These are phyloP conservation scores for Greenwoodochromis staneri DNA, from an alignment of 2,113 vertebrate genomes.

Conservation along the genomic window DNA sequence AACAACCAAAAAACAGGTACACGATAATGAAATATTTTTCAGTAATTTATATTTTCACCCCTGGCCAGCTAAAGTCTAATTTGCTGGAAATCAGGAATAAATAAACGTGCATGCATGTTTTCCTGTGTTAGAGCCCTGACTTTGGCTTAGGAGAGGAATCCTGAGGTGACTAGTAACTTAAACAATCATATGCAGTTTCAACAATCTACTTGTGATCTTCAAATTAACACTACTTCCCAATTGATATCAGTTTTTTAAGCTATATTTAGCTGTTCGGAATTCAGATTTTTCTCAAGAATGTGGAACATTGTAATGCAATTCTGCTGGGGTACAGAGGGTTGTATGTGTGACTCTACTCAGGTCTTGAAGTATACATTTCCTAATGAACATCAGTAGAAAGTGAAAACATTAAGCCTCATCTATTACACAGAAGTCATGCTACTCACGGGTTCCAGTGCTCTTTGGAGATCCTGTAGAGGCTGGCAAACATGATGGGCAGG, in stretches of 20 bases:
- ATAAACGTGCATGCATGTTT: neutral
- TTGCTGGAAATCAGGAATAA: neutral
- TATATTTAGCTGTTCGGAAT: neutral
- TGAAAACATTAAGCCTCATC: neutral
- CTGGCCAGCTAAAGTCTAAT: neutral
- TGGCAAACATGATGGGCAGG: slow-evolving; percentile 99
- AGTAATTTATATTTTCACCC: neutral
- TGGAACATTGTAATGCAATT: neutral
- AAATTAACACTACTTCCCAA: neutral
- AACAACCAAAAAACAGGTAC: neutral
- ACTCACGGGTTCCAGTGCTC: slow-evolving; percentile 99
- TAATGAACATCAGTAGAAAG: neutral
- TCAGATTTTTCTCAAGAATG: neutral
- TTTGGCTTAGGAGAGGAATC: neutral
- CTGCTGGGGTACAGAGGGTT: neutral
- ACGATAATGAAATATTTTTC: rapidly evolving
- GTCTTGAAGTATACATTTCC: neutral
- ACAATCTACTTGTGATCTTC: neutral
- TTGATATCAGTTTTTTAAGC: neutral
- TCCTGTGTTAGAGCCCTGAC: neutral
- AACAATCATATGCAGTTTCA: neutral
- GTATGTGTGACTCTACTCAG: neutral
- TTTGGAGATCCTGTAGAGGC: slow-evolving; percentile 99
- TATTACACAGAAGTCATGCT: neutral
- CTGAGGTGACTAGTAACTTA: neutral